These are phyloP conservation scores for Takifugu flavidus DNA, from an alignment of 2,113 vertebrate species.

Conservation along the genomic window DNA sequence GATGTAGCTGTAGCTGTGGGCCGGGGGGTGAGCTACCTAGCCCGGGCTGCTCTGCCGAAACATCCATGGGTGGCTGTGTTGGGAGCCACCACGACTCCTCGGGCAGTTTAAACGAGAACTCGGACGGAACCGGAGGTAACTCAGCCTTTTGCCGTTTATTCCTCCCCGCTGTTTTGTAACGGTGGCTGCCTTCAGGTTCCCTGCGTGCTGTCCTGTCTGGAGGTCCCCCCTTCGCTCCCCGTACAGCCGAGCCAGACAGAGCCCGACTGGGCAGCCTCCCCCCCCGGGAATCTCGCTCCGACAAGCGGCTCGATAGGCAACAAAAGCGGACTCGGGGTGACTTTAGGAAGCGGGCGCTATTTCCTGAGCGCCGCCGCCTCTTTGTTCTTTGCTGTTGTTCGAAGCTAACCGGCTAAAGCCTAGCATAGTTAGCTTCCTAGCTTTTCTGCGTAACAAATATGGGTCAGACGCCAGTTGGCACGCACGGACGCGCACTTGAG, in stretches of 20 bases:
- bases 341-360: conserved; percentile 25
- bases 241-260: conserved; percentile 33
- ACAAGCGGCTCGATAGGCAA: conserved; percentile 9
- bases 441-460: conserved; percentile 45
- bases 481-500: conserved; percentile 17
- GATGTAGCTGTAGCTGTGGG: conserved; percentile 64
- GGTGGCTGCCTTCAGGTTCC: conserved; percentile 28
- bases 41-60: conserved; percentile 71
- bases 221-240: conserved; percentile 13
- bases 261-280: conserved; percentile 16
- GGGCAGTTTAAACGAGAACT: conserved; percentile 96
- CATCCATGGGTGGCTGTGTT: conserved; percentile 97
- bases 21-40: conserved; percentile 69
- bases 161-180: neutral
- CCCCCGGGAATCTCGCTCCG: neutral
- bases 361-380: conserved; percentile 23
- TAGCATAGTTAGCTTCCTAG: conserved; percentile 59
- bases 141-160: conserved; percentile 12
- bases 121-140: conserved; percentile 92
- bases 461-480: conserved; percentile 42
- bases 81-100: conserved; percentile 97
- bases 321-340: neutral
- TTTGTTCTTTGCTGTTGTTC: conserved; percentile 53
- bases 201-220: conserved; percentile 47
- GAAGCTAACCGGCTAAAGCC: conserved; percentile 55